Conservation (phyloP, 30 jellyfish, hydroid and myxozoan species). For the Hydra vulgaris region DNA sequence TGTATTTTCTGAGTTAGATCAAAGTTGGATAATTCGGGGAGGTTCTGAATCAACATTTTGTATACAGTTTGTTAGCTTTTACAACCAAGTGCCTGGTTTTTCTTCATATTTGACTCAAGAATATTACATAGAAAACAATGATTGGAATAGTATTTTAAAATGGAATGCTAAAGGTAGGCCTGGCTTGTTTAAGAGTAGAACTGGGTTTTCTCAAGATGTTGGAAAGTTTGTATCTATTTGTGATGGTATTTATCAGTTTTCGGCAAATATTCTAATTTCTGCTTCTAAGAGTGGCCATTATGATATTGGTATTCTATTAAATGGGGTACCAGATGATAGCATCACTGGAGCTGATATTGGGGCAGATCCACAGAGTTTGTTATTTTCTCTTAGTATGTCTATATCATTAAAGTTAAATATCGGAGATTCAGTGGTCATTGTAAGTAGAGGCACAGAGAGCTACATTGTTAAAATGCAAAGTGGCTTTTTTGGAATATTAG, state of each 20-base stretch:
- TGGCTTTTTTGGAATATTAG: conserved; percentile 53
- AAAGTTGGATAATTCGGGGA: conserved; percentile 64
- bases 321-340: conserved; percentile 43
- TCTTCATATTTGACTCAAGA: conserved; percentile 37
- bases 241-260: conserved; percentile 41
- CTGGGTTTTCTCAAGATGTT: conserved; percentile 64
- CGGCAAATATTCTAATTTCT: conserved; percentile 43
- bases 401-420: conserved; percentile 20
- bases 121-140: neutral
- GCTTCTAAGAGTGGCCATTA: conserved; percentile 25
- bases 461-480: conserved; percentile 39
- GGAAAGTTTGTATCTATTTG: conserved; percentile 66
- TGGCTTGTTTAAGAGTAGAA: conserved; percentile 54
- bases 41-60: conserved; percentile 52
- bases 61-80: conserved; percentile 35
- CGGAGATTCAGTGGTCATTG: conserved; percentile 45
- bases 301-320: conserved; percentile 42
- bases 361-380: neutral
- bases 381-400: conserved; percentile 46
- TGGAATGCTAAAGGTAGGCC: conserved; percentile 44
- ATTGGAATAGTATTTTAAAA: conserved; percentile 30
- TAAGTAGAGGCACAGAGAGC: conserved; percentile 33
- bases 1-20: conserved; percentile 55
- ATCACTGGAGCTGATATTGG: neutral
- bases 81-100: conserved; percentile 53